Evolutionary conservation across 2,113 vertebrate genomes (phyloP).

Genomic region (Bostrychus sinensis): DNA sequence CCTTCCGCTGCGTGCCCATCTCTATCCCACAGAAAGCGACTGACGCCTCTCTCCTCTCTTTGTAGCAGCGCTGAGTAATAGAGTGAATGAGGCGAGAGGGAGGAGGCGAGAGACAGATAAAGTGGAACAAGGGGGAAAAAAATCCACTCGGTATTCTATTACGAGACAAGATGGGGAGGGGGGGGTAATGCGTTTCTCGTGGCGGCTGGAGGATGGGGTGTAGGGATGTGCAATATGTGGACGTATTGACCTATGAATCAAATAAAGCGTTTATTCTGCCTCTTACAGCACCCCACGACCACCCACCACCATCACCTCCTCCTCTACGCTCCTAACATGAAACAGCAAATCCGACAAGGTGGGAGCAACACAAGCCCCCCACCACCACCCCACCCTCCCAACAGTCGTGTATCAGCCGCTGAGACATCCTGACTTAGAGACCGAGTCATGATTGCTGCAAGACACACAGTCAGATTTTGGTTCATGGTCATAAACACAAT

Average conservation of each 20-base stretch:
- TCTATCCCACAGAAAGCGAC: constrained; percentile 36
- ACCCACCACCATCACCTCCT: neutral
- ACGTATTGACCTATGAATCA: constrained; percentile 55
- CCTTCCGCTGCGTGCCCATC: constrained; percentile 5
- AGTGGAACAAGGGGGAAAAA: constrained; percentile 20
- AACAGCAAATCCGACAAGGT: constrained; percentile 23
- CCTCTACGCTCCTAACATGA: constrained; percentile 20
- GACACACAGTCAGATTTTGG: neutral
- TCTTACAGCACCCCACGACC: constrained; percentile 18
- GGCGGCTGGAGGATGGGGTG: constrained; percentile 16
- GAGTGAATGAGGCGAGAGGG: constrained; percentile 41
- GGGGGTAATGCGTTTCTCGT: constrained; percentile 44
- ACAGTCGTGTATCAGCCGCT: constrained; percentile 20
- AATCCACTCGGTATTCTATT: constrained; percentile 57
- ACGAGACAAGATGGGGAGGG: constrained; percentile 46
- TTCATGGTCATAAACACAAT: no score
- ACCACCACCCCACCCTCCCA: no score
- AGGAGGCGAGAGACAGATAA: constrained; percentile 36
- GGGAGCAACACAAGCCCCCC: neutral
- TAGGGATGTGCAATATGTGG: constrained; percentile 25
- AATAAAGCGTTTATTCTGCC: constrained; percentile 47
- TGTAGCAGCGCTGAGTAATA: constrained; percentile 55
- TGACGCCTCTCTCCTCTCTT: constrained; percentile 24
- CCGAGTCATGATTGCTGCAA: neutral
- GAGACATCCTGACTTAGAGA: constrained; percentile 25